Percentiles rank a stretch among this genome's conserved stretches.
Evolutionary conservation across 2,888 invertebrate genomes (phyloP).

Genomic region (Isoperla grammatica): DNA sequence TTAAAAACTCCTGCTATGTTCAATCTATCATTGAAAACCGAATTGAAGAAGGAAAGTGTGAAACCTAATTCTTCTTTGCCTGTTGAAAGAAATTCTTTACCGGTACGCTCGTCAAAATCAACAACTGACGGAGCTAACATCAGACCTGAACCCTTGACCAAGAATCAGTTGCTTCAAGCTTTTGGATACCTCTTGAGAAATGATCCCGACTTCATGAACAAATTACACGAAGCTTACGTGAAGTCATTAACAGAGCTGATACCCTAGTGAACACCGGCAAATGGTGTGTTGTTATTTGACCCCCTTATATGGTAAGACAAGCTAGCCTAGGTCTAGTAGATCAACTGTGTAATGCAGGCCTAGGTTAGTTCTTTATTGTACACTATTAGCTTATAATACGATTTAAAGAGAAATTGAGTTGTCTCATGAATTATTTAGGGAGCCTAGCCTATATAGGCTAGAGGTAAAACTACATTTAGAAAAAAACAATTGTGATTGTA

Average conservation of each 20-base stretch:
- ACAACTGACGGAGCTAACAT: conserved; percentile 18
- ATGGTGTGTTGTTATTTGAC: no score
- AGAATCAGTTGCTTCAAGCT: conserved; percentile 84
- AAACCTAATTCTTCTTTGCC: not conserved
- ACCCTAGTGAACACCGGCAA: conserved; percentile 39
- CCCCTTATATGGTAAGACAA: no score
- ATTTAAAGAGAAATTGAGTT: no score
- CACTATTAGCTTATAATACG: no score
- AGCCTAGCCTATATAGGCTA: no score
- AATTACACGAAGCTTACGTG: conserved; percentile 87
- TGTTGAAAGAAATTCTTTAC: conserved; percentile 10
- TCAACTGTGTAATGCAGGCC: no score
- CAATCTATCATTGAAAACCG: conserved; percentile 51
- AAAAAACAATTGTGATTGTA: no score
- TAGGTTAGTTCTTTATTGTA: no score
- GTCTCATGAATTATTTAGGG: no score
- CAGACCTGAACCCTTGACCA: conserved; percentile 68
- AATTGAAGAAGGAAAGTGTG: conserved; percentile 23
- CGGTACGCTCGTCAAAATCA: not conserved
- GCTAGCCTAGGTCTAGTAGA: no score
- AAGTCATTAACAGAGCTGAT: conserved; percentile 70
- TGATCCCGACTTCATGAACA: conserved; percentile 82
- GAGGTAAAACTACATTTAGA: no score
- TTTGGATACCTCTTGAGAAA: conserved; percentile 80
- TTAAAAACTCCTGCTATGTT: conserved; percentile 86